Conservation (phyloP, 1,140 invertebrate genomes). For the Bombus consobrinus region DNA sequence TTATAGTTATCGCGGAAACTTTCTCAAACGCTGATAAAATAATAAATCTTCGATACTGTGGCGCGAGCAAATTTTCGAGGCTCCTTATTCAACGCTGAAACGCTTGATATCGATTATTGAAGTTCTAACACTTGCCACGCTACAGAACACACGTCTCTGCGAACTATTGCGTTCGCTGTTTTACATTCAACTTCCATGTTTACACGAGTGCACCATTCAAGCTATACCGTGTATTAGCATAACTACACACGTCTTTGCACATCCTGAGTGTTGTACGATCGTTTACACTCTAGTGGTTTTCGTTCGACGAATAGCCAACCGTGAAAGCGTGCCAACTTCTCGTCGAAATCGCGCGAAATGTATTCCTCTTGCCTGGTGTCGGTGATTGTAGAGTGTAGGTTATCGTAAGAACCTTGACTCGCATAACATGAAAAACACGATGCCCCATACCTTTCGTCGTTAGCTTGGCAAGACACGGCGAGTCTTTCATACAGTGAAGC, state of each 20-base stretch:
- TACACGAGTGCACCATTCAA: not conserved
- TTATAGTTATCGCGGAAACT: not conserved
- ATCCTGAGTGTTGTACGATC: not conserved
- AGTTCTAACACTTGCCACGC: not conserved
- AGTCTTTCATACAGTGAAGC: constrained; percentile 18
- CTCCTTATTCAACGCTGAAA: not conserved
- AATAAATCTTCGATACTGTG: not conserved
- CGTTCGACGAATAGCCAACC: constrained; percentile 8
- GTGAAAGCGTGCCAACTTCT: not conserved
- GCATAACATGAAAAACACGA: constrained; percentile 19
- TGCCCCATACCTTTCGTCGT: constrained; percentile 26
- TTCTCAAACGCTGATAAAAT: not conserved
- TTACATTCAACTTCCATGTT: constrained; percentile 8
- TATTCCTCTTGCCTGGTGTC: not conserved
- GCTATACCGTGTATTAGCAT: not conserved
- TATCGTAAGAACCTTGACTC: constrained; percentile 54
- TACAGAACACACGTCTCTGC: not conserved
- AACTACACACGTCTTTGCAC: not conserved
- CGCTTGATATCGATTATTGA: constrained; percentile 8
- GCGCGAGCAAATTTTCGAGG: not conserved
- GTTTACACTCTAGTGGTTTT: not conserved
- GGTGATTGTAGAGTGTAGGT: not conserved
- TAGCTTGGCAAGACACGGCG: not conserved
- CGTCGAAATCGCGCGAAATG: not conserved
- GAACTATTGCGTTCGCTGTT: not conserved